Conservation (phyloP, 2,797 vertebrate species). For the Euthynnus affinis region DNA sequence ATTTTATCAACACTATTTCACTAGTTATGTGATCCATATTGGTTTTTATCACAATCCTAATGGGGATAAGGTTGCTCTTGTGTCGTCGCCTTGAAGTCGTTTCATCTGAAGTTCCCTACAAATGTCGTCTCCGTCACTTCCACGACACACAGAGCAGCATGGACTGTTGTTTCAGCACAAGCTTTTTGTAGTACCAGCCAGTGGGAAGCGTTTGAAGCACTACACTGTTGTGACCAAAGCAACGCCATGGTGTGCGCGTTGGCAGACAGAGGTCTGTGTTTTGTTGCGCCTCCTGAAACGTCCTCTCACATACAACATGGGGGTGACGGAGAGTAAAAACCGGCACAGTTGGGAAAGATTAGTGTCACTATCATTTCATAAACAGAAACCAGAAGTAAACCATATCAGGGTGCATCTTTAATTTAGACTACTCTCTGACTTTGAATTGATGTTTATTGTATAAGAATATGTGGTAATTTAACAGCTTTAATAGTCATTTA, state of each 20-base stretch:
- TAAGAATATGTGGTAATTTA: not conserved
- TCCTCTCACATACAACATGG: conserved; percentile 27
- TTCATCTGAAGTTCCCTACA: not conserved
- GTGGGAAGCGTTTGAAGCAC: conserved; percentile 21
- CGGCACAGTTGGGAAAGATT: conserved; percentile 59
- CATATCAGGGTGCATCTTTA: conserved; percentile 3
- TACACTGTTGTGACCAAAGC: conserved; percentile 23
- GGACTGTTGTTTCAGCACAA: conserved; percentile 18
- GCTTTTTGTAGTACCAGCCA: conserved; percentile 23
- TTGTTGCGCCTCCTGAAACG: conserved; percentile 37
- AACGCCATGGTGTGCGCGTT: not conserved
- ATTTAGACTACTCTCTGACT: not conserved
- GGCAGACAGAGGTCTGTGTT: conserved; percentile 54
- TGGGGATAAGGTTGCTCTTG: not conserved
- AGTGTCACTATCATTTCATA: conserved; percentile 53
- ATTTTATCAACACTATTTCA: not conserved
- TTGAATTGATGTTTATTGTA: not conserved
- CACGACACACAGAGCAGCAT: conserved; percentile 10
- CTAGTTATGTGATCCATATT: conserved; percentile 6
- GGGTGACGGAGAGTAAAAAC: conserved; percentile 31
- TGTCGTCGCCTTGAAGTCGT: conserved; percentile 2
- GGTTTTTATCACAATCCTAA: not conserved
- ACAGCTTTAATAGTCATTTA: not conserved
- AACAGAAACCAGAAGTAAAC: conserved; percentile 51
- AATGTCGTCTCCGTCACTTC: conserved; percentile 8